These are phyloP conservation scores for Bothrops jararaca DNA, from an alignment of 2,113 vertebrate genomes.

Conservation along the genomic window DNA sequence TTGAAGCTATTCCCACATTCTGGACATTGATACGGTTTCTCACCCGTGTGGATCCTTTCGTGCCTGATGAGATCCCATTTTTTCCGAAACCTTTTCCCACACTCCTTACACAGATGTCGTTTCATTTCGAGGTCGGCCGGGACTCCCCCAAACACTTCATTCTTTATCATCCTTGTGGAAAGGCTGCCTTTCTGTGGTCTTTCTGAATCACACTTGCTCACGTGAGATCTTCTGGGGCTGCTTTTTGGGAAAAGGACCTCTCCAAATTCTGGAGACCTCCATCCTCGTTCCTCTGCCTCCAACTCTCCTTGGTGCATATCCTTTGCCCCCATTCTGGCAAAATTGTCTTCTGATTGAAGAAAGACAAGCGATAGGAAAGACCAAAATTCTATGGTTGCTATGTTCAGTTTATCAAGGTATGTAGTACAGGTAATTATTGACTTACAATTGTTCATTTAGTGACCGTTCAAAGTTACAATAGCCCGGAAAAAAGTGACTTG, in stretches of 20 bases:
- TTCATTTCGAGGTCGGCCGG: slow-evolving; percentile 12
- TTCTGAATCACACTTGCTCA: neutral
- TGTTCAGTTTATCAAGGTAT: neutral
- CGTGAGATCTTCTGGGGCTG: neutral
- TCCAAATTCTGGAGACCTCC: neutral
- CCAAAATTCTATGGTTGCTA: neutral
- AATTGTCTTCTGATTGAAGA: neutral
- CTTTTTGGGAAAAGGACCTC: neutral
- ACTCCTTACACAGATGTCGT: slow-evolving; percentile 49
- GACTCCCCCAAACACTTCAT: neutral
- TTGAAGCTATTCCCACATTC: slow-evolving; percentile 47
- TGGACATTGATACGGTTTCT: slow-evolving; percentile 42
- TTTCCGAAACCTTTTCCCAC: slow-evolving; percentile 54
- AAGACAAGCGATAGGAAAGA: neutral
- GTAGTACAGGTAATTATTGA: neutral
- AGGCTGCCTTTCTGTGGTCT: slow-evolving; percentile 1
- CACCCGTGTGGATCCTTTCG: slow-evolving; percentile 30
- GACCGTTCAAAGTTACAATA: neutral
- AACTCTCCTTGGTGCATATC: neutral
- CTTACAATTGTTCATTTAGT: neutral
- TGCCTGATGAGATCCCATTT: slow-evolving; percentile 38
- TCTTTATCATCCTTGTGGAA: neutral
- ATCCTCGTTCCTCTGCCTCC: neutral
- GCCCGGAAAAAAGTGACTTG: neutral
- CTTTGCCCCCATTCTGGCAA: neutral